These are phyloP conservation scores for Hemiprocne comata DNA, from an alignment of 2,113 vertebrate genomes.

Conservation along the genomic window DNA sequence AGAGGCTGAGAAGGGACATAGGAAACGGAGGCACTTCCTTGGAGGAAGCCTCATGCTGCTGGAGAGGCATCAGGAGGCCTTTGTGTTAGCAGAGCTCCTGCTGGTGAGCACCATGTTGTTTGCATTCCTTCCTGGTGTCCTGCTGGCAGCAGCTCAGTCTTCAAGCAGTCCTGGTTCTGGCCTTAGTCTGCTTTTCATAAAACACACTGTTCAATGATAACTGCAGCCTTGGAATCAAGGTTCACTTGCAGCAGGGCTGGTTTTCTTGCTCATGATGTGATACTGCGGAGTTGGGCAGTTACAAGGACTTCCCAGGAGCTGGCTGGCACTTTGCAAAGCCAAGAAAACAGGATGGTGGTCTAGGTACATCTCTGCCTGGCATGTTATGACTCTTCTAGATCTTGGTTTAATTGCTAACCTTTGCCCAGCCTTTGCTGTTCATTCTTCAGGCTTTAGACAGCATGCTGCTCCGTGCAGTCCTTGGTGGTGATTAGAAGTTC, in stretches of 20 bases:
- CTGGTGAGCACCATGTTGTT: not conserved
- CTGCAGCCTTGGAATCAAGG: not conserved
- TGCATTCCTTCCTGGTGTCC: not conserved
- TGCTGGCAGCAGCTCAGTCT: not conserved
- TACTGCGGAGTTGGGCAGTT: no score
- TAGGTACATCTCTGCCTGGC: not conserved
- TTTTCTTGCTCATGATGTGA: no score
- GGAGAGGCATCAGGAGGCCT: not conserved
- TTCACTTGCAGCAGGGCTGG: fast-evolving
- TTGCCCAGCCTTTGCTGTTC: not conserved
- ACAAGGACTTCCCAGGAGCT: fast-evolving
- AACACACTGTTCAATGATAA: not conserved
- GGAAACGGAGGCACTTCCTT: fast-evolving
- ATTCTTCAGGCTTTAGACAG: not conserved
- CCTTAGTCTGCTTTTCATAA: fast-evolving
- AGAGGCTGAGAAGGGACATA: not conserved
- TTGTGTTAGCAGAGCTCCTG: not conserved
- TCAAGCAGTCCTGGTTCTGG: fast-evolving
- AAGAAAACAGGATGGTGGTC: not conserved
- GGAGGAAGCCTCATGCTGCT: not conserved
- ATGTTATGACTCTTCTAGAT: fast-evolving
- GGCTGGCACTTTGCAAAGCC: not conserved
- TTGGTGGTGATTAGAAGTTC: not conserved
- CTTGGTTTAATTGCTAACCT: not conserved
- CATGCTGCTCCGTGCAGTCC: fast-evolving